These are phyloP conservation scores for Centropristis striata DNA, from an alignment of 2,113 vertebrate genomes.

Conservation along the genomic window DNA sequence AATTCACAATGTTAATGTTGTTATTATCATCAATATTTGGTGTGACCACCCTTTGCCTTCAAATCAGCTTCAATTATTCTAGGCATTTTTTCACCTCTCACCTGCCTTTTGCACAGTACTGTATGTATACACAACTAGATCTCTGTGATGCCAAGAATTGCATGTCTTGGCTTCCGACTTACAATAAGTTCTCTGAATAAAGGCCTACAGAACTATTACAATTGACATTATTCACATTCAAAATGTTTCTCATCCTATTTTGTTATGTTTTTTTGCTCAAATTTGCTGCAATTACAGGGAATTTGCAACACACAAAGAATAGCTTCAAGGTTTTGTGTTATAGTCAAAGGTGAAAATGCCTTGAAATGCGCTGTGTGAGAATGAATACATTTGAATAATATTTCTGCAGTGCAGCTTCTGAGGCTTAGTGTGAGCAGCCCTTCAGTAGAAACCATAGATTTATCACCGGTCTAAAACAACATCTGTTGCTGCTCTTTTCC, in stretches of 20 bases:
- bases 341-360: not conserved
- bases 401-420: constrained; percentile 14
- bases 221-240: not conserved
- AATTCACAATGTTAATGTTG: too few relatives aligned
- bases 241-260: not conserved
- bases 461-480: constrained; percentile 2
- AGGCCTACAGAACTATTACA: too few relatives aligned
- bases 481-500: not conserved
- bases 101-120: too few relatives aligned
- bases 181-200: too few relatives aligned
- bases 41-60: too few relatives aligned
- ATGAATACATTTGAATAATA: constrained; percentile 42
- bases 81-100: too few relatives aligned
- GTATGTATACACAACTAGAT: too few relatives aligned
- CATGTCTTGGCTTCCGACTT: too few relatives aligned
- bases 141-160: too few relatives aligned
- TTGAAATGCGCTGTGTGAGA: constrained; percentile 14
- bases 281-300: not conserved
- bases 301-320: not conserved
- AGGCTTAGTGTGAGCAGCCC: constrained; percentile 22
- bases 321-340: not conserved
- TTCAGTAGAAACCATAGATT: constrained; percentile 7
- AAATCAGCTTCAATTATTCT: too few relatives aligned
- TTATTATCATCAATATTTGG: too few relatives aligned
- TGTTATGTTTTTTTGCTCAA: not conserved